Evolutionary conservation across 2,888 invertebrate species (phyloP), one percentile per base, ranked within the genome.

Genomic region (Branchipolynoe longqiensis): DNA sequence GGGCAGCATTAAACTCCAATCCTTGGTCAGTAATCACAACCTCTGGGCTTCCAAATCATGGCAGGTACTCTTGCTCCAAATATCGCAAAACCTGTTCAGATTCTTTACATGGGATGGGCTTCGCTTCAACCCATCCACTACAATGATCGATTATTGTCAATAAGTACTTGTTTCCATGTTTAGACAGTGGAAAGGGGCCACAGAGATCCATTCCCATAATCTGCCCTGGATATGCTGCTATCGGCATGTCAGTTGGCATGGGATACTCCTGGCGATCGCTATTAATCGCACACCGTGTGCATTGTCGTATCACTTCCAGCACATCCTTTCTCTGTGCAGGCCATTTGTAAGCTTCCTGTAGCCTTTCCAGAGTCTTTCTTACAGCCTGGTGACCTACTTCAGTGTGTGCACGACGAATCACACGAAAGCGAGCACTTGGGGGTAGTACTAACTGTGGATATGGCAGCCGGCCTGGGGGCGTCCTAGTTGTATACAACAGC

Each of bases 181-280:
- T n/a, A n/a, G n/a, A n/a, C 18, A 58, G 28, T 18, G 59, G 59
- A 36, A 82, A 82, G 4, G 82, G 82, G 12, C 82, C 82, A 82
- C 56, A 58, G 2, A 82, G 4, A 48, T 82, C 82, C 82, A 82
- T 82, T 3, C 82, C 82, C n/a, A 82, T n/a, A n/a, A n/a, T n/a
- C n/a, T n/a, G n/a, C n/a, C n/a, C n/a, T n/a, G n/a, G n/a, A n/a
- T n/a, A n/a, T n/a, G n/a, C n/a, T n/a, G n/a, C n/a, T n/a, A n/a
- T n/a, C n/a, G n/a, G n/a, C n/a, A n/a, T n/a, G n/a, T 54, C 58
- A 12, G 58, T 82, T 12, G 59, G 56, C 4, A 36, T 14, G 12
- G 58, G 58, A 28, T 58, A 33, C 33, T 82, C 82, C 33, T 28
- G 4, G 33, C 82, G 25, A 3, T 25, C 59, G 22, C n/a, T 25